A percentile compares a stretch with the other conserved stretches of the same genome.
These are phyloP conservation scores for Rynchops niger DNA, from an alignment of 2,113 vertebrate genomes.

Conservation along the genomic window DNA sequence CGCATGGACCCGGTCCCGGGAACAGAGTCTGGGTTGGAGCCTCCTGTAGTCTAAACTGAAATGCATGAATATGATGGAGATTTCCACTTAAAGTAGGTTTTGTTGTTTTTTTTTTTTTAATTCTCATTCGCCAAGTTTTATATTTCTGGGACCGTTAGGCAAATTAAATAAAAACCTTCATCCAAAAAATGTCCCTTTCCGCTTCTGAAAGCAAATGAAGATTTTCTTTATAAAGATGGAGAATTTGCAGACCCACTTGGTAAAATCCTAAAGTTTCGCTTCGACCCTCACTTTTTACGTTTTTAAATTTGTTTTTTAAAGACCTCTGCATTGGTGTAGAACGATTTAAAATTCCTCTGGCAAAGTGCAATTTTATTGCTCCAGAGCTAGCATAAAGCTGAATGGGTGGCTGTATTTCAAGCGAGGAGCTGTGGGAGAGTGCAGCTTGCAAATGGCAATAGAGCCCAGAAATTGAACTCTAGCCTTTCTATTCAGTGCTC, in stretches of 20 bases:
- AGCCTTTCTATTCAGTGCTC: constrained; percentile 48
- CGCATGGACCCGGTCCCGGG: rapidly evolving
- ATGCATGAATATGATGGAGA: background rate
- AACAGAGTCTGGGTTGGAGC: background rate
- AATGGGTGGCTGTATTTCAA: constrained; percentile 70
- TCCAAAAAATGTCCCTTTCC: background rate
- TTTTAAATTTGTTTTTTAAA: constrained; percentile 43
- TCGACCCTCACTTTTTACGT: background rate
- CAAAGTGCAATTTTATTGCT: constrained; percentile 61
- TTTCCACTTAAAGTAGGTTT: background rate
- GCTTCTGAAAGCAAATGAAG: background rate
- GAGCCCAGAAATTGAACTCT: constrained; percentile 57
- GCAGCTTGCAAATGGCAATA: constrained; percentile 54
- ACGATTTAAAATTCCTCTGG: constrained; percentile 46
- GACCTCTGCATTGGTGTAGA: background rate
- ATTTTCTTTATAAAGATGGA: background rate
- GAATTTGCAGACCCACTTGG: background rate
- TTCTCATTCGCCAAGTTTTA: background rate
- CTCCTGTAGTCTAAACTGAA: background rate
- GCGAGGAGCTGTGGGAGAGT: background rate
- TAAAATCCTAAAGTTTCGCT: background rate
- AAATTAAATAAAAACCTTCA: background rate
- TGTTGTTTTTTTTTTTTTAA: background rate
- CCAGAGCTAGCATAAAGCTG: constrained; percentile 55
- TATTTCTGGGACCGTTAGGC: background rate